Conservation (phyloP, 2,113 vertebrate genomes). For the Bubo blakistoni region DNA sequence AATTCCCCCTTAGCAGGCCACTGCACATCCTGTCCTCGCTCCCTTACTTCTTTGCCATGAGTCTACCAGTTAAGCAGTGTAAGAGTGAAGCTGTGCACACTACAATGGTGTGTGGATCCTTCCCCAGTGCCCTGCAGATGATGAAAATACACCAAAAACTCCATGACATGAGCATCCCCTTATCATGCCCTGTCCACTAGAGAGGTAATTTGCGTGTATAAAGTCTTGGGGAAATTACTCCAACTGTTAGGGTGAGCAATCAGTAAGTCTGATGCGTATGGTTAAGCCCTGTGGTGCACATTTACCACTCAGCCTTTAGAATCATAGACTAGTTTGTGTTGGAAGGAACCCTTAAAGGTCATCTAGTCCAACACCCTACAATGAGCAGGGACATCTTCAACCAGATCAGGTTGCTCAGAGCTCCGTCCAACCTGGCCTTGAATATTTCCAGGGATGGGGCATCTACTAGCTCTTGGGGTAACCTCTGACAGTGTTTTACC, state of each 20-base stretch:
- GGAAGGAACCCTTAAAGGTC: neutral
- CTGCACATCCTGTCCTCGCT: neutral
- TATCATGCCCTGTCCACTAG: rapidly evolving
- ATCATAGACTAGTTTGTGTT: neutral
- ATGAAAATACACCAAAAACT: neutral
- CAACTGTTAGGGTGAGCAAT: neutral
- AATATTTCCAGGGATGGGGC: neutral
- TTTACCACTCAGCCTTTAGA: neutral
- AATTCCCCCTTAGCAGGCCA: neutral
- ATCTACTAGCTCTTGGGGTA: neutral
- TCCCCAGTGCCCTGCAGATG: neutral
- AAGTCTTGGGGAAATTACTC: neutral
- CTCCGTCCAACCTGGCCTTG: neutral
- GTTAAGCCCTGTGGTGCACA: neutral
- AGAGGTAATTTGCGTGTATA: neutral
- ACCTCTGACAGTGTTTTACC: neutral
- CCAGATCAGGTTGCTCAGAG: neutral
- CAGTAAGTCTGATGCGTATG: neutral
- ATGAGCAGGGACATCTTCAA: neutral
- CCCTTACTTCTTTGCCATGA: too few species aligned
- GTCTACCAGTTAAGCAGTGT: rapidly evolving
- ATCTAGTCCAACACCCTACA: neutral
- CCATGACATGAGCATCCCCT: neutral
- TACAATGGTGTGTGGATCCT: neutral
- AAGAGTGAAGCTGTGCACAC: neutral